Evolutionary conservation across 2,113 vertebrate genomes (phyloP), one percentile per base, ranked within the genome.

Genomic region (Callorhinus ursinus): DNA sequence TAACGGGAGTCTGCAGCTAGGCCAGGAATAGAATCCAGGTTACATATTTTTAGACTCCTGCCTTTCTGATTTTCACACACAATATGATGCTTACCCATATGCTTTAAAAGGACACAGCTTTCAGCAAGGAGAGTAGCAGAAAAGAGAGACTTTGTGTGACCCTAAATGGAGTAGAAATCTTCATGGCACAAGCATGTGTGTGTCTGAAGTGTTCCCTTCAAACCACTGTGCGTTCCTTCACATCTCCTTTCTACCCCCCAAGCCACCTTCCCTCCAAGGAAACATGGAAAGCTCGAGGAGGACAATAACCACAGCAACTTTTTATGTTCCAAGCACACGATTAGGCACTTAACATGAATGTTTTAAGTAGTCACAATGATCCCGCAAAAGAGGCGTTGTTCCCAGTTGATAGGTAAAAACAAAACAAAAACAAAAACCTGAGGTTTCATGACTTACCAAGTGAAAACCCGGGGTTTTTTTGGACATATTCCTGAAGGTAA

Each of bases 1-100:
- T 98, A 96, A 94, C 96, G 81, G 92, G 87, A 98, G 74, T 97
- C 96, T 97, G 92, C 76, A 96, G 98, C 95, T 90, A 88, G 95
- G 92, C 97, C 97, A 96, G 94, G 88, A 98, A 97, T 96, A 98
- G 98, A 98, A 98, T 96, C 96, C 97, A 98, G 96, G 97, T 98
- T 98, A 98, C 59, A n/a, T 98, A 98, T 98, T 98, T 98, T 98
- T 98, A 98, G 98, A 97, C 96, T 79, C 90, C 92, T 96, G 97
- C 90, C 90, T 95, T 90, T 98, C 95, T 96, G 95, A 88, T 97
- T 96, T 98, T 97, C 95, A 97, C 95, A 96, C 94, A 95, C 97
- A 97, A 90, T 98, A 96, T 96, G 95, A 98, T 96, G 94, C 97
- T 97, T 90, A 94, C 76, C 90, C 95, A 97, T 92, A 97, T 95